Evolutionary conservation across 2,113 vertebrate species (phyloP), one percentile per base, ranked within the genome.

Genomic region (Nothocercus julius): DNA sequence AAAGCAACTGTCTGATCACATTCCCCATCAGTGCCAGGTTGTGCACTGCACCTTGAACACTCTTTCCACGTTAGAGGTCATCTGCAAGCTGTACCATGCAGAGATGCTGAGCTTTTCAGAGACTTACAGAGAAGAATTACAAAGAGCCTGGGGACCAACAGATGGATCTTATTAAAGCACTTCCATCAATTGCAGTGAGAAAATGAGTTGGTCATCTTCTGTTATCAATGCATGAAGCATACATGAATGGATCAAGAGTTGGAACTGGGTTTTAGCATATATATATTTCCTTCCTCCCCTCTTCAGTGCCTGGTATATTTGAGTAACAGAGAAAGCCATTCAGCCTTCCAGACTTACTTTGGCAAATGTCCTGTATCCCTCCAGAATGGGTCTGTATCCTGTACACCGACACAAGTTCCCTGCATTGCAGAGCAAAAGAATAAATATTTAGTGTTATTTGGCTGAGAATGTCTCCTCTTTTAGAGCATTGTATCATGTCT

Each of bases 331-430:
- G 20, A 47, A 79, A 86, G n/a, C 45, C 27, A 49, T 17, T 0
- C 21, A 80, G 8, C 2, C 21, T 69, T 51, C 19, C 22, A 51
- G 27, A 4, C 98, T 98, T 97, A 99, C 99, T 97, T 95, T 97
- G 58, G 98, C 97, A 70, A 99, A 98, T 21, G 99, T 99, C 92
- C 97, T 98, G 96, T 98, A 99, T 21, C 99, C 99, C 85, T 99
- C 98, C 82, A 99, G 97, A 85, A 99, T 99, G 20, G 99, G 97
- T 88, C 99, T 97, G 96, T 99, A 99, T 53, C 99, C 99, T 6
- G 99, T 99, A 92, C 99, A 99, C 30, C 99, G 99, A 75, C 99
- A 99, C 93, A 99, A 95, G 85, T 99, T 99, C 51, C 99, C 99
- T 99, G 89, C 2, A 47, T 91, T 78, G 58, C 63, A 93, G 90